Base-by-base conservation (phyloP, 1,140 invertebrate species). In the Tetramorium parvispinum region DNA sequence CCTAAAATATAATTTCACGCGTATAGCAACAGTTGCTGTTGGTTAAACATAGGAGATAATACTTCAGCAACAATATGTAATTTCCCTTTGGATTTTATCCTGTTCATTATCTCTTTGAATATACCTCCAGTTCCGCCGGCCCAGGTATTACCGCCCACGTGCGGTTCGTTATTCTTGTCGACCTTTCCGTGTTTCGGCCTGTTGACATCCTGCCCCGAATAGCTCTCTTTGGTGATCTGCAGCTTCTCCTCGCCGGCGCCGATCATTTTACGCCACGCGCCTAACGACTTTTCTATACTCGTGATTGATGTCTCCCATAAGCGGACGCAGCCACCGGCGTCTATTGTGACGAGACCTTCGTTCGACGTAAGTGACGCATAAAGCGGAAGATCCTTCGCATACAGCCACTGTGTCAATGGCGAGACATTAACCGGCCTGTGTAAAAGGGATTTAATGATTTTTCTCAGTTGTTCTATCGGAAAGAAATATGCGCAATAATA, bases 71-170 rank as follows among this genome's bases (percentile, higher is more conserved):
- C 40, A 46, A 59, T 11, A 21, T 77, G 24, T 79, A 65, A 66
- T 81, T 68, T 81, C 3, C 27, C 11, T 2, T 37, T 16, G 11
- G 6, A 37, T 13, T 66, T 85, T 57, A 65, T 68, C 37, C n/a
- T 4, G 2, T 27, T 46, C 21, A 37, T 77, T 46, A 37, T 55
- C 24, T 68, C 10, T 43, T 40, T 37, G 13, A 13, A 51, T 61
- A 46, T 46, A 32, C 98, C 98, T 66, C 98, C 99, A 57, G 97
- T 98, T 49, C 99, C 99, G 10, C 99, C 98, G 55, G 98, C 98
- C 98, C 99, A 99, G 1, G 98, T 99, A 92, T 99, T 99, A 5
- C 99, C 99, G 75, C 99, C 99, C 77, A 99, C 98, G 95, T 99
- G 99, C 0, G 98, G 98, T 65, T 97, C 96, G 91, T 98, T 98